Evolutionary conservation across 2,113 vertebrate genomes (phyloP).

Genomic region (Peucedramus taeniatus): DNA sequence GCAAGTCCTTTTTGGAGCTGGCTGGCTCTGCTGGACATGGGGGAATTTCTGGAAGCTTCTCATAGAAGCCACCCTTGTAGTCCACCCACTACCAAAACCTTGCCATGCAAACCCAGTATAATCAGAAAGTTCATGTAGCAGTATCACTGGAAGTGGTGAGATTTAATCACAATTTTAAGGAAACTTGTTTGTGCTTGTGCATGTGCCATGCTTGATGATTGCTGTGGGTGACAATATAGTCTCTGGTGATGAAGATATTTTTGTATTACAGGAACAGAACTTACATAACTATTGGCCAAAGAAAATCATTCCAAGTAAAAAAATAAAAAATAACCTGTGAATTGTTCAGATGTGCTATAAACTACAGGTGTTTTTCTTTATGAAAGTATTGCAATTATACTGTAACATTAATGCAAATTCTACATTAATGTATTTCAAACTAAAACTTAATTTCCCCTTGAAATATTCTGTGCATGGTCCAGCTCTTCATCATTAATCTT

Average conservation of each 20-base stretch:
- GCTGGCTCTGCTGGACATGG: not conserved
- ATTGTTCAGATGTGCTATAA: not conserved
- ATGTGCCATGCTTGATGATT: not conserved
- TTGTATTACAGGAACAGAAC: not conserved
- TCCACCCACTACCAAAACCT: not conserved
- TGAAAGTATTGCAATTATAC: not conserved
- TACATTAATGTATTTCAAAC: not conserved
- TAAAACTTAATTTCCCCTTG: not conserved
- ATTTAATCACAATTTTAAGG: not conserved
- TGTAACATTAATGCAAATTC: not conserved
- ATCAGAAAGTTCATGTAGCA: not conserved
- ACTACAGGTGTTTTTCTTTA: not conserved
- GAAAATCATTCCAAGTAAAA: not conserved
- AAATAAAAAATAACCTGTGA: not conserved
- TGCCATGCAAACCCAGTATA: not conserved
- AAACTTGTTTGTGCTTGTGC: not conserved
- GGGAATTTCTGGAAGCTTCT: not conserved
- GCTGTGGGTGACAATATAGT: not conserved
- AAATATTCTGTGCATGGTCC: not conserved
- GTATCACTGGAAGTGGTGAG: not conserved
- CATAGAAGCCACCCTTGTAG: not conserved
- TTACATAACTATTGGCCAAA: not conserved
- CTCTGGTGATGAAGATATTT: not conserved
- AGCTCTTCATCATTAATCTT: not conserved
- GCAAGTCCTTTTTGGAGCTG: fast-evolving